A percentile compares a stretch with the other conserved stretches of the same genome.
Conservation (phyloP, 1,140 invertebrate genomes). For the Nebria ingens region DNA sequence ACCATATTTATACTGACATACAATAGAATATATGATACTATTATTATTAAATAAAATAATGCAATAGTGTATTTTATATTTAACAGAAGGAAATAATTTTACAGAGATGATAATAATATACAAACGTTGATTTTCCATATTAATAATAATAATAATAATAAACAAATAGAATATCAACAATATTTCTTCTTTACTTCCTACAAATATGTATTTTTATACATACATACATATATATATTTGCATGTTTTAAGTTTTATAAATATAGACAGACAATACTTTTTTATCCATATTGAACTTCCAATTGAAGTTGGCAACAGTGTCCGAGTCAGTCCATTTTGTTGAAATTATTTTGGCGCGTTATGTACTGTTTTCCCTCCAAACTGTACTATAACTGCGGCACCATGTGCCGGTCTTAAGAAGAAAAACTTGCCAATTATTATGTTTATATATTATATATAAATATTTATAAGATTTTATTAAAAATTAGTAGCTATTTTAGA, state of each 20-base stretch:
- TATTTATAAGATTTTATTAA: conserved; percentile 10
- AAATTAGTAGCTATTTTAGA: conserved; percentile 5
- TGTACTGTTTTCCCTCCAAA: background rate
- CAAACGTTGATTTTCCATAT: too few species aligned
- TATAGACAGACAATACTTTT: background rate
- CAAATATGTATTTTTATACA: too few species aligned
- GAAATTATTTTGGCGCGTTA: background rate
- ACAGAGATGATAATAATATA: too few species aligned
- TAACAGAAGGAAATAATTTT: too few species aligned
- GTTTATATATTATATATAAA: conserved; percentile 7
- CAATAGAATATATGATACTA: too few species aligned
- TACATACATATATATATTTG: background rate
- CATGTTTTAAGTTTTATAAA: background rate
- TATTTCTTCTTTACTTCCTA: background rate
- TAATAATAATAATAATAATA: background rate
- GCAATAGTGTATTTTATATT: too few species aligned
- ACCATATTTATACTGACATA: background rate
- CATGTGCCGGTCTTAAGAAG: background rate
- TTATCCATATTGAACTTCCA: background rate
- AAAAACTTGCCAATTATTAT: conserved; percentile 9
- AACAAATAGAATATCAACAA: background rate
- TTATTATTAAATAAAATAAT: too few species aligned
- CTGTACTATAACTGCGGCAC: conserved; percentile 2
- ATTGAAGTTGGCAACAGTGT: too few species aligned
- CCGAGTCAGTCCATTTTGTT: background rate